Percentiles rank a stretch among this genome's conserved stretches.
Conservation (phyloP, 2,113 vertebrate genomes). For the Gobiocypris rarus region DNA sequence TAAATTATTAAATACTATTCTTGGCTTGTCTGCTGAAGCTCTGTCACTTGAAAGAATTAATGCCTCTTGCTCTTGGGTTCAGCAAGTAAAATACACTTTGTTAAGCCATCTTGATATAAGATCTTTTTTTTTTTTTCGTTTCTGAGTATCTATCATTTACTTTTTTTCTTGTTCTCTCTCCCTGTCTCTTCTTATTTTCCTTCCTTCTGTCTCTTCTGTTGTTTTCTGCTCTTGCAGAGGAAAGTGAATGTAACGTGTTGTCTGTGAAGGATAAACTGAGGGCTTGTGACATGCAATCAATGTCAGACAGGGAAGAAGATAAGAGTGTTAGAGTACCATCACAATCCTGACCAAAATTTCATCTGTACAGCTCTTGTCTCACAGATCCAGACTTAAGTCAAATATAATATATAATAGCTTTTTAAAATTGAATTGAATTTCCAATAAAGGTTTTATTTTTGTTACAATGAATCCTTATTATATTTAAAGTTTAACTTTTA, state of each 20-base stretch:
- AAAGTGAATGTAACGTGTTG: background rate
- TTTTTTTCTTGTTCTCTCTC: background rate
- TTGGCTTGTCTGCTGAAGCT: background rate
- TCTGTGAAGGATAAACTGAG: background rate
- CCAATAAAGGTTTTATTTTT: background rate
- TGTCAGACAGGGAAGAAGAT: background rate
- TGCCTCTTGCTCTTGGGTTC: background rate
- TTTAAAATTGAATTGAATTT: background rate
- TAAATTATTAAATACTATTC: background rate
- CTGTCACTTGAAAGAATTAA: background rate
- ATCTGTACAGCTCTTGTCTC: background rate
- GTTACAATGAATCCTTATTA: background rate
- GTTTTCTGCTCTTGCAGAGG: background rate
- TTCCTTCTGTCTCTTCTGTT: conserved; percentile 10
- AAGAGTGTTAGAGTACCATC: background rate
- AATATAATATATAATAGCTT: too few relatives aligned
- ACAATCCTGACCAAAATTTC: background rate
- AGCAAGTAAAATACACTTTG: background rate
- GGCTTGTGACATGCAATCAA: conserved; percentile 5
- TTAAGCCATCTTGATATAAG: conserved; percentile 13
- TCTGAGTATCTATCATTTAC: background rate
- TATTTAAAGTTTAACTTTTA: too few relatives aligned
- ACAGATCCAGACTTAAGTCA: background rate
- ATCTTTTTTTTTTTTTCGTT: background rate
- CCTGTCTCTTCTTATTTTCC: background rate